These are phyloP conservation scores for Paracanthobrama guichenoti DNA, from an alignment of 2,113 vertebrate species.

Conservation along the genomic window DNA sequence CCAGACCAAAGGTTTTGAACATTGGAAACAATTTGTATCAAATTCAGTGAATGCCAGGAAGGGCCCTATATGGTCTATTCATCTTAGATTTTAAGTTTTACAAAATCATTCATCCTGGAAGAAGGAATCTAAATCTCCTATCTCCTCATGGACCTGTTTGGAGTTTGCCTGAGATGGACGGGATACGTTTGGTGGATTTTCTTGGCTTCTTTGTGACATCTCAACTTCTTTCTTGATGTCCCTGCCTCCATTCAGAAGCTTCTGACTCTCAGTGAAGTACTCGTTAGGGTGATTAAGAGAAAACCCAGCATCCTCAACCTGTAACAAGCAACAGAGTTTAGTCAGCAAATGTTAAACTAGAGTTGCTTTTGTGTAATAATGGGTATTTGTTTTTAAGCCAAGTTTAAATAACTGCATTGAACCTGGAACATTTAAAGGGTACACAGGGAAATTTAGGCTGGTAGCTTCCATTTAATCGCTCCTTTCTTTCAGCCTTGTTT, in stretches of 20 bases:
- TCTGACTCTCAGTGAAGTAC: constrained; percentile 93
- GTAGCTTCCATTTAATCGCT: neutral
- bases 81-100: neutral
- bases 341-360: neutral
- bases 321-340: constrained; percentile 40
- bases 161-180: constrained; percentile 57
- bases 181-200: constrained; percentile 46
- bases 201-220: constrained; percentile 66
- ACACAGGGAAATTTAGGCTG: neutral
- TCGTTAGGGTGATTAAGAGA: constrained; percentile 96
- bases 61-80: neutral
- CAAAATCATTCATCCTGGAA: constrained; percentile 70
- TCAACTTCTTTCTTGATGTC: constrained; percentile 87
- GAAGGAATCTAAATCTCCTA: constrained; percentile 83
- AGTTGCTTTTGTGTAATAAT: neutral
- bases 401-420: neutral
- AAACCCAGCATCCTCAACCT: constrained; percentile 89
- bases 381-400: neutral
- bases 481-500: constrained; percentile 23
- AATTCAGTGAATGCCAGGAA: neutral
- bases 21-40: neutral
- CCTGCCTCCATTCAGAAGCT: constrained; percentile 70
- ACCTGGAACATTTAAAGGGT: neutral
- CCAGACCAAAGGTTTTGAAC: neutral
- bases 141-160: constrained; percentile 65